Percentiles rank a stretch among this genome's conserved stretches.
These are phyloP conservation scores for Geodia barretti DNA, from an alignment of 37 sponge, comb jelly and placozoan species.

Conservation along the genomic window DNA sequence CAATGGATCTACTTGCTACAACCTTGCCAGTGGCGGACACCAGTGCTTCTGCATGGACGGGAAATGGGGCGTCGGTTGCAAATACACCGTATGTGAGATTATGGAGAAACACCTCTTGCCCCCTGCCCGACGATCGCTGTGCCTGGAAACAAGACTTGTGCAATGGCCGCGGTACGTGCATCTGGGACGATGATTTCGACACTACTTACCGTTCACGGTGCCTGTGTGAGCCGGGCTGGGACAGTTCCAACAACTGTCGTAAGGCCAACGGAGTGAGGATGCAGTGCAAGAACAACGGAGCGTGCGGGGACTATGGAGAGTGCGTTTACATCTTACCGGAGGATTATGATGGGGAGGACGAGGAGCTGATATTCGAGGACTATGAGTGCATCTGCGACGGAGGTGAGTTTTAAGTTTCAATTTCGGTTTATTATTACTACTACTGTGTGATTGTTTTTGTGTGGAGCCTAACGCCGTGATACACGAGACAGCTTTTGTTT, in stretches of 20 bases:
- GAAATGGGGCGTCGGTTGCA: constrained; percentile 15
- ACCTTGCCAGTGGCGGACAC: not conserved
- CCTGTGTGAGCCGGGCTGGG: constrained; percentile 3
- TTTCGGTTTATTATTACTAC: not conserved
- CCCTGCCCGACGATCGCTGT: constrained; percentile 9
- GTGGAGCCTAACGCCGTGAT: no score
- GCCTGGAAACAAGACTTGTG: not conserved
- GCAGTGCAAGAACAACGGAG: not conserved
- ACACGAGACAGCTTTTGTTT: no score
- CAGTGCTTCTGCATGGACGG: constrained; percentile 31
- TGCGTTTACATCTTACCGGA: not conserved
- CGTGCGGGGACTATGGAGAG: not conserved
- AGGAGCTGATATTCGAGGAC: not conserved
- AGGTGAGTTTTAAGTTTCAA: constrained; percentile 10
- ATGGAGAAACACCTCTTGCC: no score
- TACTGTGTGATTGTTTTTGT: no score
- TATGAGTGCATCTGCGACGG: constrained; percentile 30
- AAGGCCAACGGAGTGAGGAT: not conserved
- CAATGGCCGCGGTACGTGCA: constrained; percentile 16
- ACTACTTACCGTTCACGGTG: not conserved
- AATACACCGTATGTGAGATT: no score
- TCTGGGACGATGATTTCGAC: not conserved
- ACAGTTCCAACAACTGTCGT: not conserved
- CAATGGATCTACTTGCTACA: not conserved
- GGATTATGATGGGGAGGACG: not conserved